Conservation (phyloP, 1,140 invertebrate species). For the Oryctes rhinoceros region DNA sequence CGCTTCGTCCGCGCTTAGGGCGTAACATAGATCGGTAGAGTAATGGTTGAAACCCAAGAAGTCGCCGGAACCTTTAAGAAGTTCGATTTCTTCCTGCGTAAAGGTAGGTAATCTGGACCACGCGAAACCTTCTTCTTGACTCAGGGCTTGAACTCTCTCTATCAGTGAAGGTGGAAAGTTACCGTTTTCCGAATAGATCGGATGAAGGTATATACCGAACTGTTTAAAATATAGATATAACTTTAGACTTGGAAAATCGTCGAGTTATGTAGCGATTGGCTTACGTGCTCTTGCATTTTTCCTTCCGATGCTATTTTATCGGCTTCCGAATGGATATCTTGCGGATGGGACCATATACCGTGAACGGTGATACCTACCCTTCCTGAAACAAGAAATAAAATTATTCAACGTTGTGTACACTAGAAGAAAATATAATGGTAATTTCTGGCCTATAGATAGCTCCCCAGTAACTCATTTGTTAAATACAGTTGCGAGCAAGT, state of each 20-base stretch:
- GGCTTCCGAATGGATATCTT: neutral
- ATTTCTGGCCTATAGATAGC: too few relatives aligned
- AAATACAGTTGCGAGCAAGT: too few relatives aligned
- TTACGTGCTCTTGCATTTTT: neutral
- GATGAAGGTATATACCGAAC: constrained; percentile 70
- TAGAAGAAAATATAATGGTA: too few relatives aligned
- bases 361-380: constrained; percentile 3
- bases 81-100: constrained; percentile 66
- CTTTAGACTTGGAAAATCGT: neutral
- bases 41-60: constrained; percentile 72
- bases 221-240: constrained; percentile 53
- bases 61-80: constrained; percentile 68
- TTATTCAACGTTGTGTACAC: too few relatives aligned
- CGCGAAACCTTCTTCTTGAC: constrained; percentile 66
- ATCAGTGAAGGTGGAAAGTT: constrained; percentile 71
- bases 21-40: constrained; percentile 56
- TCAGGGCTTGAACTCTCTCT: constrained; percentile 64
- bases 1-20: neutral
- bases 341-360: neutral
- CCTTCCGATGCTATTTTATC: neutral
- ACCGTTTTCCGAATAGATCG: constrained; percentile 68
- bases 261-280: neutral
- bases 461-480: too few relatives aligned
- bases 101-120: constrained; percentile 70
- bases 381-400: neutral